Percentiles rank a stretch among this genome's conserved stretches.
Conservation (phyloP, 2,797 vertebrate genomes). For the Acridotheres tristis region DNA sequence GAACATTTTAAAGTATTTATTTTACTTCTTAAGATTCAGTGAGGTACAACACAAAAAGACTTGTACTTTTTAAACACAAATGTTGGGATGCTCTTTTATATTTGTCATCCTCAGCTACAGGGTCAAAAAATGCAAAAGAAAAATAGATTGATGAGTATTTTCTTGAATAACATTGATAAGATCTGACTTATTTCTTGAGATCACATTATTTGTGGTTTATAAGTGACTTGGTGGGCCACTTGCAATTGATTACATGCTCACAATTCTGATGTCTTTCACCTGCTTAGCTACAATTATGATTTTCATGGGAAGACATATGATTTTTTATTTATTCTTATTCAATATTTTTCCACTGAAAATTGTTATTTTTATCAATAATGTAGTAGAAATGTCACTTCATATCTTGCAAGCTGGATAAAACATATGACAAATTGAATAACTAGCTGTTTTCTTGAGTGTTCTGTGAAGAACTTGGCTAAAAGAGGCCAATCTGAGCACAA, state of each 20-base stretch:
- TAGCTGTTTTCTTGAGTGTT: neutral
- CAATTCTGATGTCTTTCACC: neutral
- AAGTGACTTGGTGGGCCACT: neutral
- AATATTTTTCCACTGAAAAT: neutral
- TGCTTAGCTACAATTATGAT: neutral
- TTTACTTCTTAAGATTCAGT: neutral
- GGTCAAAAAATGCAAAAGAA: conserved; percentile 1
- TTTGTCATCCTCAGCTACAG: neutral
- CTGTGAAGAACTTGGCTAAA: neutral
- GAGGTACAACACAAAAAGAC: fast-evolving
- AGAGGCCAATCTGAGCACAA: neutral
- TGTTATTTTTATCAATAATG: neutral
- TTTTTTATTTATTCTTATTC: neutral
- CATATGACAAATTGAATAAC: neutral
- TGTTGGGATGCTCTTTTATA: neutral
- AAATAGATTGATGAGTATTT: neutral
- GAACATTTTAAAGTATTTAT: neutral
- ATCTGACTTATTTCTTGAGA: neutral
- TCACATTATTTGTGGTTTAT: neutral
- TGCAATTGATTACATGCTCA: neutral
- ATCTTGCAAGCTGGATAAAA: neutral
- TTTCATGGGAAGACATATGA: neutral
- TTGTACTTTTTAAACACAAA: neutral
- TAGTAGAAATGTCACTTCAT: neutral
- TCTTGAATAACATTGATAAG: neutral